A percentile compares a stretch with the other conserved stretches of the same genome.
Conservation (phyloP, 2,888 invertebrate genomes). For the Candidula unifasciata region DNA sequence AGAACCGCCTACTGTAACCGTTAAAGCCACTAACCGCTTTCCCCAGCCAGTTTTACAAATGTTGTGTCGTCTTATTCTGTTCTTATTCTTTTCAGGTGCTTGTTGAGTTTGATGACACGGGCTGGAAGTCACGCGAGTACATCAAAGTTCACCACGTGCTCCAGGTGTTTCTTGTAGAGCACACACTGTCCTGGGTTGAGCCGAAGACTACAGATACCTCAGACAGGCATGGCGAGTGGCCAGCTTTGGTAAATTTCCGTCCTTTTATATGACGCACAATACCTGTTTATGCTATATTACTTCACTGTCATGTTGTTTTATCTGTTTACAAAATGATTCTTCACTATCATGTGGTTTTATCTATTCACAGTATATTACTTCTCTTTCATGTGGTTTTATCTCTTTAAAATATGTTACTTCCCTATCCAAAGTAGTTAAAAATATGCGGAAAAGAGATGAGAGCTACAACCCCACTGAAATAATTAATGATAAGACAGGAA, state of each 20-base stretch:
- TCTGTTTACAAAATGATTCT: too few relatives aligned
- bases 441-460: too few relatives aligned
- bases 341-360: too few relatives aligned
- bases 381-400: too few relatives aligned
- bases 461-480: too few relatives aligned
- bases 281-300: too few relatives aligned
- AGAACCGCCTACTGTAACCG: background rate
- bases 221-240: slow-evolving; percentile 82
- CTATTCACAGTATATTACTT: too few relatives aligned
- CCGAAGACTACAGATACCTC: slow-evolving; percentile 75
- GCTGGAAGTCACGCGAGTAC: slow-evolving; percentile 91
- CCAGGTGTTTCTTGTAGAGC: slow-evolving; percentile 89
- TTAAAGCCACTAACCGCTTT: too few relatives aligned
- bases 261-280: too few relatives aligned
- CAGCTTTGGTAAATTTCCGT: slow-evolving; percentile 83
- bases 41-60: background rate
- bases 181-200: slow-evolving; percentile 86
- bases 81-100: slow-evolving; percentile 83
- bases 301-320: background rate
- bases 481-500: too few relatives aligned
- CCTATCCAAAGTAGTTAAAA: too few relatives aligned
- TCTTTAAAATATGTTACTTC: too few relatives aligned
- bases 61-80: background rate
- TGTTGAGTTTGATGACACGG: slow-evolving; percentile 90
- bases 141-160: slow-evolving; percentile 88